Evolutionary conservation across 1,140 invertebrate genomes (phyloP).

Genomic region (Phthorimaea operculella): DNA sequence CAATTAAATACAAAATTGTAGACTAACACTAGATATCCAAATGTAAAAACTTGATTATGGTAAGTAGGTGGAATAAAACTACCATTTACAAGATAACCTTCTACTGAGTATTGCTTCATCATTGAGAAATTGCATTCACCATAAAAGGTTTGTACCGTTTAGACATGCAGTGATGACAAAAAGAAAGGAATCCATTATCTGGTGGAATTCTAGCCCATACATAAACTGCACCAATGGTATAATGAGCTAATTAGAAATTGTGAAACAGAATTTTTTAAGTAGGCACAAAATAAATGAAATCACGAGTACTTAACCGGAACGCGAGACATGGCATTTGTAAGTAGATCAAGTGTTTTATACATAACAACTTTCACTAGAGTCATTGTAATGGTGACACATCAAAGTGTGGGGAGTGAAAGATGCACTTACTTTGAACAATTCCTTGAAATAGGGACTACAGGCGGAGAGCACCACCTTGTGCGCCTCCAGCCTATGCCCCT

Average conservation of each 20-base stretch:
- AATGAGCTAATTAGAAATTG: conserved; percentile 65
- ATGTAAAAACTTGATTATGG: not conserved
- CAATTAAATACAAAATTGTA: conserved; percentile 2
- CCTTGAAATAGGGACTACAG: conserved; percentile 84
- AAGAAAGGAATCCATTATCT: conserved; percentile 22
- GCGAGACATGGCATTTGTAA: conserved; percentile 69
- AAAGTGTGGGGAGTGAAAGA: conserved; percentile 66
- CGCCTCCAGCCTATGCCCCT: conserved; percentile 79
- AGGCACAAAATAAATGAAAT: conserved; percentile 67
- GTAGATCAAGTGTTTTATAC: conserved; percentile 69
- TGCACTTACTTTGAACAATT: conserved; percentile 80
- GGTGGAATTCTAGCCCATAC: conserved; percentile 16
- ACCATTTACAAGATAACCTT: not conserved
- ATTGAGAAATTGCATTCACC: not conserved
- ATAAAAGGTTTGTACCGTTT: not conserved
- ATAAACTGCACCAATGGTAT: conserved; percentile 37
- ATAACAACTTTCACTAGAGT: conserved; percentile 68
- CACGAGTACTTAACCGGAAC: conserved; percentile 68
- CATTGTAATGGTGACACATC: conserved; percentile 69
- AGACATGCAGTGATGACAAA: conserved; percentile 11
- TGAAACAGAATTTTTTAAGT: conserved; percentile 63
- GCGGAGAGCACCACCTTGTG: conserved; percentile 84
- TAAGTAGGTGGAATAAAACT: not conserved
- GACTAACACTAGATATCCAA: not conserved
- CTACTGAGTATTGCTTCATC: not conserved